A percentile compares a stretch with the other conserved stretches of the same genome.
These are phyloP conservation scores for Aphelenchoides bicaudatus DNA, from an alignment of 2,888 invertebrate genomes.

Conservation along the genomic window DNA sequence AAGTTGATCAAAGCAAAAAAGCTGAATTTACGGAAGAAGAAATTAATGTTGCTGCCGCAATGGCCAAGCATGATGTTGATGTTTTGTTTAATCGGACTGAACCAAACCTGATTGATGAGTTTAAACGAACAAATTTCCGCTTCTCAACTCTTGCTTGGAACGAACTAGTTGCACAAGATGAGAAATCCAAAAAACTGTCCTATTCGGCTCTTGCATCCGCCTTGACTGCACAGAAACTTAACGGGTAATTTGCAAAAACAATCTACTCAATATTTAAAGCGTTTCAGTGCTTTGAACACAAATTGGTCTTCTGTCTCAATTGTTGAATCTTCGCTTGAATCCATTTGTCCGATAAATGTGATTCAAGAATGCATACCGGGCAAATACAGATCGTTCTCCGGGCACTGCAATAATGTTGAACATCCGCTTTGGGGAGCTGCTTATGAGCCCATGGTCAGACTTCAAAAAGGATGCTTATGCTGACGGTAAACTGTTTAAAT, in stretches of 20 bases:
- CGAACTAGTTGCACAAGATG: slow-evolving; percentile 40
- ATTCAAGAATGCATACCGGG: slow-evolving; percentile 58
- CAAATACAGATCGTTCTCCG: slow-evolving; percentile 55
- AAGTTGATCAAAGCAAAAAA: too few relatives aligned
- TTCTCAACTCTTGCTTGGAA: slow-evolving; percentile 39
- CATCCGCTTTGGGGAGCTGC: slow-evolving; percentile 55
- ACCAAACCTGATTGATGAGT: slow-evolving; percentile 28
- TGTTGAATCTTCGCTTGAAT: slow-evolving; percentile 40
- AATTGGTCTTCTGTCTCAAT: slow-evolving; percentile 39
- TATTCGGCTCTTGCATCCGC: slow-evolving; percentile 53
- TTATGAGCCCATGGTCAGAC: slow-evolving; percentile 51
- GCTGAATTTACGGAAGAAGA: background rate
- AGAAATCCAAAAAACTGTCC: slow-evolving; percentile 52
- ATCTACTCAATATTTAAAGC: background rate
- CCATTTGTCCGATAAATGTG: slow-evolving; percentile 50
- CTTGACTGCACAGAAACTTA: slow-evolving; percentile 40
- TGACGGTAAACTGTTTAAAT: slow-evolving; percentile 42
- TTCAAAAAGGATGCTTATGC: slow-evolving; percentile 53
- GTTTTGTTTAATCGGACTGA: slow-evolving; percentile 37
- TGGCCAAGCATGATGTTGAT: slow-evolving; percentile 33
- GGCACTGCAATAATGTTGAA: slow-evolving; percentile 60
- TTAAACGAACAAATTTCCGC: slow-evolving; percentile 29
- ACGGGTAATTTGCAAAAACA: slow-evolving; percentile 38
- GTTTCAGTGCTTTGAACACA: slow-evolving; percentile 30
- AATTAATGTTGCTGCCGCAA: slow-evolving; percentile 21